Conservation (phyloP, 2,113 vertebrate genomes). For the Macroglossus sobrinus region DNA sequence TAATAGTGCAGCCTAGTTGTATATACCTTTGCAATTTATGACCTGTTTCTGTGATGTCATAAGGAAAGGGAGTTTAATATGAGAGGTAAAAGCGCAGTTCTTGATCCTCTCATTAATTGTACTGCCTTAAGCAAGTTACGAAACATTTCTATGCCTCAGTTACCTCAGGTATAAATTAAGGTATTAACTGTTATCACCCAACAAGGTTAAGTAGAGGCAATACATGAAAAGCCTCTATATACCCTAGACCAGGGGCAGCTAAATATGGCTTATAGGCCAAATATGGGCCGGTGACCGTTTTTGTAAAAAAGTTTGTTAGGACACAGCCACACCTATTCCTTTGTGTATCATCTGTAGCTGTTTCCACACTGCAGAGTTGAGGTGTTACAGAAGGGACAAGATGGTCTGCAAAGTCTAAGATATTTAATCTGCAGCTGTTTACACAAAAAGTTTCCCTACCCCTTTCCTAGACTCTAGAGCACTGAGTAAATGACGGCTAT, state of each 20-base stretch:
- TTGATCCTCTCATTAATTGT: background rate
- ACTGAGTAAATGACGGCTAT: background rate
- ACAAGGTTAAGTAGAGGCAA: background rate
- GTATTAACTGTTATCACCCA: background rate
- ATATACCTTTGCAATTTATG: background rate
- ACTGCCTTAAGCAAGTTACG: background rate
- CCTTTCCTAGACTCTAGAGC: background rate
- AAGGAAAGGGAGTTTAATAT: background rate
- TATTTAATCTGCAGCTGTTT: background rate
- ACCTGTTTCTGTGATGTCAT: background rate
- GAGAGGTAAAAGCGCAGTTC: background rate
- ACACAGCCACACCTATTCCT: background rate
- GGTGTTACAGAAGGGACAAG: rapidly evolving
- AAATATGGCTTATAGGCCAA: background rate
- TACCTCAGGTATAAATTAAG: background rate
- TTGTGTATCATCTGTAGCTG: background rate
- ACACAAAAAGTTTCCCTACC: background rate
- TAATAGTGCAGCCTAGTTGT: background rate
- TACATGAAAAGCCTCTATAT: background rate
- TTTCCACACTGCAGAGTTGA: background rate
- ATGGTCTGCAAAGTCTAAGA: background rate
- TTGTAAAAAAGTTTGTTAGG: background rate
- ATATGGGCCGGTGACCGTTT: background rate
- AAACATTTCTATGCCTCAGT: background rate
- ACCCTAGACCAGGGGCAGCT: background rate